Evolutionary conservation across 2,113 vertebrate species (phyloP), one percentile per base, ranked within the genome.

Genomic region (Phylloscopus trochiloides): DNA sequence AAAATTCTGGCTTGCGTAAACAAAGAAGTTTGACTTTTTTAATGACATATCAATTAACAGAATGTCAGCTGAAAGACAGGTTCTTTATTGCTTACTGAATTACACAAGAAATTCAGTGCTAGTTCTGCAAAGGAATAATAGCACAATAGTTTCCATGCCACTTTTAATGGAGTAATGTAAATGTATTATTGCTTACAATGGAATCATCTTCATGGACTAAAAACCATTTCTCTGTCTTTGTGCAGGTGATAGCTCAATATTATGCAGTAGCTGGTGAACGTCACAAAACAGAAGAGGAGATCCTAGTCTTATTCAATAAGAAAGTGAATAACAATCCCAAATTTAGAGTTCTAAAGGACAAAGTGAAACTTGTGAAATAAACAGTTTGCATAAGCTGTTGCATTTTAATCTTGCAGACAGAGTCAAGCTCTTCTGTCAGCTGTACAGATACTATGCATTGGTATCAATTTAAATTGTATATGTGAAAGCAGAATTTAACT

Each of bases 171-270:
- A 42, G 28, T 70, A 45, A 84, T 8, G 5, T 66, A 25, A 74
- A 63, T 40, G 14, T 59, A 17, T 74, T 90, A 24, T 11, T 88
- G 17, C 28, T 62, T 73, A 16, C 52, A 86, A 21, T 88, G 31
- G 58, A 80, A 76, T 83, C 2, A 14, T 70, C 45, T 51, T 72
- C 51, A n/a, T 2, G 9, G 51, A 91, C 21, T 76, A 21, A 24
- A 55, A 95, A 29, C 38, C 6, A 0, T 88, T 72, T 74, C 13
- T 92, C 81, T 95, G 59, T 94, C 45, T 86, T 65, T 84, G 70
- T 97, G 21, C 97, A 99, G 99, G 98, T 99, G 68, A 75, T 99
- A 94, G 98, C 99, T 36, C 99, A 99, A 5, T 99, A 99, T 91
- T 98, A 98, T 6, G 91, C 98, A 1, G 97, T 98, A 93, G 96